Percentiles rank a stretch among this genome's conserved stretches.
These are phyloP conservation scores for Amblyjoppa fuscipennis DNA, from an alignment of 2,888 invertebrate species.

Conservation along the genomic window DNA sequence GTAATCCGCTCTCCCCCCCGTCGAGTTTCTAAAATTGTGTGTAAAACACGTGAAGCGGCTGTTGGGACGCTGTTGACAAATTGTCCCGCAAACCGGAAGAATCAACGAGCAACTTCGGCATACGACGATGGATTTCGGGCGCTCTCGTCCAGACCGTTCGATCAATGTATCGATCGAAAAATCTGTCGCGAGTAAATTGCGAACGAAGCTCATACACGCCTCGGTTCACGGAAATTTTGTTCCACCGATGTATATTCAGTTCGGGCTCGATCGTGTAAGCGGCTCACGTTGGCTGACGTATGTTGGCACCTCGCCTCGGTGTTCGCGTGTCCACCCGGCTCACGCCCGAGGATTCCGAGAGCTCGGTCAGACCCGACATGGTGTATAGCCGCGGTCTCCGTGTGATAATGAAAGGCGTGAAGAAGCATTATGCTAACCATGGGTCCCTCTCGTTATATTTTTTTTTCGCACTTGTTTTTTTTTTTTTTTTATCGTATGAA, in stretches of 20 bases:
- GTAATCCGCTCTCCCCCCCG: not conserved
- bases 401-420: slow-evolving; percentile 56
- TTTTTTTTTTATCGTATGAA: slow-evolving; percentile 1
- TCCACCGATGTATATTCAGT: slow-evolving; percentile 32
- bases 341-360: slow-evolving; percentile 46
- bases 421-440: slow-evolving; percentile 53
- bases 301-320: slow-evolving; percentile 25
- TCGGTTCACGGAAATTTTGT: slow-evolving; percentile 43
- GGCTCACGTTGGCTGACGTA: slow-evolving; percentile 29
- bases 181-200: slow-evolving; percentile 20
- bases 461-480: slow-evolving; percentile 22
- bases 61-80: slow-evolving; percentile 1
- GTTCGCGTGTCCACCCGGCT: slow-evolving; percentile 41
- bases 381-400: slow-evolving; percentile 29
- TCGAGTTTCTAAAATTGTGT: slow-evolving; percentile 2
- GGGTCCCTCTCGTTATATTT: slow-evolving; percentile 12
- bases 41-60: not conserved
- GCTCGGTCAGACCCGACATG: slow-evolving; percentile 17
- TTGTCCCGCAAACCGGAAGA: not conserved
- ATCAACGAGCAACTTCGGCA: not conserved
- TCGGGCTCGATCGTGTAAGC: slow-evolving; percentile 39
- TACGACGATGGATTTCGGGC: too few relatives aligned
- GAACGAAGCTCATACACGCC: not conserved
- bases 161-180: slow-evolving; percentile 24
- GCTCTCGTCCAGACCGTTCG: not conserved